Conservation (phyloP, 2,113 vertebrate species). For the Callorhinus ursinus region DNA sequence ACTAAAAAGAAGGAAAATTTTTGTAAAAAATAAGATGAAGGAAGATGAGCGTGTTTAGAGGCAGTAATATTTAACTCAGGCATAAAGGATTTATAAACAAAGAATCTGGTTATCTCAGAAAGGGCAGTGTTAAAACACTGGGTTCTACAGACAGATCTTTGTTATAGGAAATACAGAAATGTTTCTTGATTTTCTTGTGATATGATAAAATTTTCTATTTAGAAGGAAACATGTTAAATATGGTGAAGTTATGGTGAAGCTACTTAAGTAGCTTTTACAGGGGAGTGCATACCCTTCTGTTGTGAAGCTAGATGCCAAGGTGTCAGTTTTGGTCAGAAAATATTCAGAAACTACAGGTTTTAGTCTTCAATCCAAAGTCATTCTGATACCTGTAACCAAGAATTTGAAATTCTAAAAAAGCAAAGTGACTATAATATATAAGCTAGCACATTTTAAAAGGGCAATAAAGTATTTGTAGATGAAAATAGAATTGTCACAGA, state of each 20-base stretch:
- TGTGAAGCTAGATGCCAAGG: background rate
- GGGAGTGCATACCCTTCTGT: background rate
- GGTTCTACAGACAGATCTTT: background rate
- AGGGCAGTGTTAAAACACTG: background rate
- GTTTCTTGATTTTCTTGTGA: constrained; percentile 21
- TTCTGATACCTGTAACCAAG: background rate
- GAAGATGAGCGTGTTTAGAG: background rate
- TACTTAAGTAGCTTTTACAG: background rate
- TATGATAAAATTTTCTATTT: constrained; percentile 3
- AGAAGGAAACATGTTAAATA: constrained; percentile 9
- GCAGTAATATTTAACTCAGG: background rate
- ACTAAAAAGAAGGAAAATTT: background rate
- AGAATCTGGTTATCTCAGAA: background rate
- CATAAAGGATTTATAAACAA: background rate
- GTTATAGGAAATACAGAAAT: background rate
- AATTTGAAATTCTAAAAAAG: constrained; percentile 21
- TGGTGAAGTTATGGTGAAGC: background rate
- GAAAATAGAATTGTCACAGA: background rate
- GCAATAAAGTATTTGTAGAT: background rate
- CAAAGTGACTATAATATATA: background rate
- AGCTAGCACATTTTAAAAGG: background rate
- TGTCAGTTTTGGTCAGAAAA: background rate
- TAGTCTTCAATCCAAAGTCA: background rate
- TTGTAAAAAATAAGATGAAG: background rate
- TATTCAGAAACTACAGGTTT: background rate